phyloP scores from a whole-genome alignment of 2,888 invertebrate species.

The Lasioglossum marginatum region DNA sequence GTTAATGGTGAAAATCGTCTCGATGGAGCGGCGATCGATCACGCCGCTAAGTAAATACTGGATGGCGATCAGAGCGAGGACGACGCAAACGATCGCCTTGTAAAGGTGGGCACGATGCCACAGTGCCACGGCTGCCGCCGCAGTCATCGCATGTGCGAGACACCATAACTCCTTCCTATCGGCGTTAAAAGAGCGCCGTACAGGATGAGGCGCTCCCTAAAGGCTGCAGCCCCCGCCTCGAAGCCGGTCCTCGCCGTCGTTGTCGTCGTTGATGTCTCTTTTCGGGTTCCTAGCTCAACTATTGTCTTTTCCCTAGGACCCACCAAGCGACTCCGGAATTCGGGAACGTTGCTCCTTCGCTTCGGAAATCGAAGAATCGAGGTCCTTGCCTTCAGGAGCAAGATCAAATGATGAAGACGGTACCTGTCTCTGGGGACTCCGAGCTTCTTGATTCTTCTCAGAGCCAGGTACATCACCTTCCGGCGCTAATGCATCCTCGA shows the following conservation, averaged over 20 bases:
- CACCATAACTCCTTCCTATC: constrained; percentile 82
- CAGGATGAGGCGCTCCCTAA: constrained; percentile 65
- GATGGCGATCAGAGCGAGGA: constrained; percentile 88
- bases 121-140: constrained; percentile 84
- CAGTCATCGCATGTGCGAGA: constrained; percentile 82
- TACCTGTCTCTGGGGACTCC: constrained; percentile 43
- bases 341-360: not conserved
- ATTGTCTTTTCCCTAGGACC: constrained; percentile 10
- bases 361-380: not conserved
- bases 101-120: constrained; percentile 86
- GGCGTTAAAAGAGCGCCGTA: constrained; percentile 74
- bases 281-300: not conserved
- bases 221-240: constrained; percentile 33
- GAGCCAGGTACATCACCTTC: constrained; percentile 65
- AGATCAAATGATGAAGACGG: constrained; percentile 10
- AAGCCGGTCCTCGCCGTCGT: not conserved
- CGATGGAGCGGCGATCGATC: constrained; percentile 85
- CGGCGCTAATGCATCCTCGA: constrained; percentile 6
- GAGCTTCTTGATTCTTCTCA: constrained; percentile 52
- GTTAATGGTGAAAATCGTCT: constrained; percentile 82
- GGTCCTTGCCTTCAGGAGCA: not conserved
- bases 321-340: not conserved
- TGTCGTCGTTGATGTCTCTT: not conserved
- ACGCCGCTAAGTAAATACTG: constrained; percentile 90
- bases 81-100: constrained; percentile 86